Evolutionary conservation across 2,888 invertebrate genomes (phyloP).

Genomic region (Pseudolycoriella hygida): DNA sequence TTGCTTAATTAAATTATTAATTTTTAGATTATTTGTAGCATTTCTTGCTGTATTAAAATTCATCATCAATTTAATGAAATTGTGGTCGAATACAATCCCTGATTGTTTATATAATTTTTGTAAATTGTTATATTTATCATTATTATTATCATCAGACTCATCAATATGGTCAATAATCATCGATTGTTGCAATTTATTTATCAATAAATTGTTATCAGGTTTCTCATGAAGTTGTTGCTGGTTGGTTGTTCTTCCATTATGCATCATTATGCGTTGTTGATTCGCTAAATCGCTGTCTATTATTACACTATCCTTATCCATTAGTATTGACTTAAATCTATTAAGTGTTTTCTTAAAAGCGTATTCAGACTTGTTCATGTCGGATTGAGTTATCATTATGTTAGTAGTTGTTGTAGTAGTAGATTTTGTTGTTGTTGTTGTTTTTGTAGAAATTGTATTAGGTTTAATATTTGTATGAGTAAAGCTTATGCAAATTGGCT

Average conservation of each 20-base stretch:
- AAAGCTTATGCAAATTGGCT: not conserved
- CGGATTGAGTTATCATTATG: slow-evolving; percentile 19
- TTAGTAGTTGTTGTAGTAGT: slow-evolving; percentile 5
- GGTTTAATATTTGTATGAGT: not conserved
- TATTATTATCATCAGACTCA: slow-evolving; percentile 8
- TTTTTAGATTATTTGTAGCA: no score
- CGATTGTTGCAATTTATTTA: not conserved
- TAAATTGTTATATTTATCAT: slow-evolving; percentile 3
- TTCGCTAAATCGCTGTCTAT: not conserved
- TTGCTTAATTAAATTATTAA: slow-evolving; percentile 3
- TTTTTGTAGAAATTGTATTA: not conserved
- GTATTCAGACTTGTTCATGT: slow-evolving; percentile 43
- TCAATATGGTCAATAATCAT: slow-evolving; percentile 5
- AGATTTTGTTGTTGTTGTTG: slow-evolving; percentile 1
- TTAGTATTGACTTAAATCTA: slow-evolving; percentile 19
- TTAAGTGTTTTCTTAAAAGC: slow-evolving; percentile 41
- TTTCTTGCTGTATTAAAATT: no score
- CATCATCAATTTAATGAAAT: no score
- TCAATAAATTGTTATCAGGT: not conserved
- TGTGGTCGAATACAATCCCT: slow-evolving; percentile 5
- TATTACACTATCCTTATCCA: slow-evolving; percentile 4
- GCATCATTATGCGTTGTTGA: not conserved
- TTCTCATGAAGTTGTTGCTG: not conserved
- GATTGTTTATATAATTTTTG: not conserved
- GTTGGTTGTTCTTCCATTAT: not conserved